Percentiles rank a stretch among this genome's conserved stretches.
Evolutionary conservation across 2,113 vertebrate genomes (phyloP).

Genomic region (Heteronetta atricapilla): DNA sequence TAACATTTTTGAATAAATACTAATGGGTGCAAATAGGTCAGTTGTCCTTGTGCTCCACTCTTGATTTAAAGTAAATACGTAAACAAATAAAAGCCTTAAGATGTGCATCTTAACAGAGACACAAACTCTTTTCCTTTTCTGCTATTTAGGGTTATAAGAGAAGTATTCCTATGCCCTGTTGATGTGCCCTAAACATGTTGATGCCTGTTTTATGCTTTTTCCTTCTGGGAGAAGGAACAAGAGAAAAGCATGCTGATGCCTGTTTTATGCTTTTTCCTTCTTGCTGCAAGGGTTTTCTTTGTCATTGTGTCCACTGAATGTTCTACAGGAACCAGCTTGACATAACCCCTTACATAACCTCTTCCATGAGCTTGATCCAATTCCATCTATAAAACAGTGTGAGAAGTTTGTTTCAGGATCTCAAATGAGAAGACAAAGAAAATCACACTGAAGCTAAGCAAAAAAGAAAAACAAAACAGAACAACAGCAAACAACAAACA

Average conservation of each 20-base stretch:
- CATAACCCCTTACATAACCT: background rate
- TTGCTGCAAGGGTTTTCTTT: background rate
- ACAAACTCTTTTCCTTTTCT: background rate
- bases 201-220: background rate
- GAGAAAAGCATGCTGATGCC: background rate
- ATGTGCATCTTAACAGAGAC: background rate
- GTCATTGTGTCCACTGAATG: background rate
- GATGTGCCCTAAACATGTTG: background rate
- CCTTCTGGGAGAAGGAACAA: background rate
- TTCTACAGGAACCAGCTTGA: rapidly evolving
- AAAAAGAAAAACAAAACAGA: too few species aligned
- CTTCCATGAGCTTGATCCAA: background rate
- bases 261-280: background rate
- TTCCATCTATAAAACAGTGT: background rate
- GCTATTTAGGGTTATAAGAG: background rate
- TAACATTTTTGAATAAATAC: background rate
- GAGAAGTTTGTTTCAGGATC: background rate
- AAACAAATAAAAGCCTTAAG: background rate
- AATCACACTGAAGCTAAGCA: background rate
- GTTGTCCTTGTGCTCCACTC: background rate
- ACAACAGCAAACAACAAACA: too few species aligned
- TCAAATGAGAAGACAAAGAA: background rate
- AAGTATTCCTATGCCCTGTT: background rate
- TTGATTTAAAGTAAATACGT: background rate
- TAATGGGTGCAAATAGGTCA: background rate